A percentile compares a stretch with the other conserved stretches of the same genome.
Conservation (phyloP, 2,113 vertebrate genomes). For the Rhegmatorhina hoffmannsi region DNA sequence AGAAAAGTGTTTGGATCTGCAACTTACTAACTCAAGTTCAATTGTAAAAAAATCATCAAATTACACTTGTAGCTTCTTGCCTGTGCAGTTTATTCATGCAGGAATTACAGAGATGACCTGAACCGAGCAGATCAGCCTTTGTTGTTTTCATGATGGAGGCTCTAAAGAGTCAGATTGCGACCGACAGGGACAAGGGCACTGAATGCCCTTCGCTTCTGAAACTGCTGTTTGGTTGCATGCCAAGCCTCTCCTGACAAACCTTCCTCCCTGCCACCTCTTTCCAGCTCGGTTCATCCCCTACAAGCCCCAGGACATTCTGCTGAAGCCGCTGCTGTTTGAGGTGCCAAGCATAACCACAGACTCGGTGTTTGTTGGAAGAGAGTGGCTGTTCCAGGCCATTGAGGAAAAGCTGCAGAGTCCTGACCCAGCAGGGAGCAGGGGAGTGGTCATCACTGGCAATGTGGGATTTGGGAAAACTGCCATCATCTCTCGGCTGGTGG, state of each 20-base stretch:
- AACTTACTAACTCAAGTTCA: not conserved
- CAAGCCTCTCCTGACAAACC: not conserved
- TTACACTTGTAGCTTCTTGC: not conserved
- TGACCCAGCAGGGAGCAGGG: conserved; percentile 80
- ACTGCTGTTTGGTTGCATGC: not conserved
- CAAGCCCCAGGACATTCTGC: conserved; percentile 95
- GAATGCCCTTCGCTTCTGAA: not conserved
- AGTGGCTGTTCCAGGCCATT: conserved; percentile 92
- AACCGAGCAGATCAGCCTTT: not conserved
- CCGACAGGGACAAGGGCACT: not conserved
- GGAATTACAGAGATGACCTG: not conserved
- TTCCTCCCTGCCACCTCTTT: not conserved
- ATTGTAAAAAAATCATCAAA: not conserved
- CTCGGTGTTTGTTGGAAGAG: conserved; percentile 94
- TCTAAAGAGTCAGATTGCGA: not conserved
- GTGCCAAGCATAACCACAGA: conserved; percentile 98
- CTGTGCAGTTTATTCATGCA: not conserved
- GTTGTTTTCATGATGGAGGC: not conserved
- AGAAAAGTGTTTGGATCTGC: not conserved
- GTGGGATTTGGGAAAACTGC: conserved; percentile 98
- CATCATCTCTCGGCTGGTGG: conserved; percentile 92
- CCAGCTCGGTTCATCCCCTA: conserved; percentile 91
- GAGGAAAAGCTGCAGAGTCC: conserved; percentile 82
- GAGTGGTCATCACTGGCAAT: conserved; percentile 87
- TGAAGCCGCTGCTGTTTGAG: conserved; percentile 96